phyloP scores from a whole-genome alignment of 2,797 vertebrate genomes.

The Chloroceryle amazona region DNA sequence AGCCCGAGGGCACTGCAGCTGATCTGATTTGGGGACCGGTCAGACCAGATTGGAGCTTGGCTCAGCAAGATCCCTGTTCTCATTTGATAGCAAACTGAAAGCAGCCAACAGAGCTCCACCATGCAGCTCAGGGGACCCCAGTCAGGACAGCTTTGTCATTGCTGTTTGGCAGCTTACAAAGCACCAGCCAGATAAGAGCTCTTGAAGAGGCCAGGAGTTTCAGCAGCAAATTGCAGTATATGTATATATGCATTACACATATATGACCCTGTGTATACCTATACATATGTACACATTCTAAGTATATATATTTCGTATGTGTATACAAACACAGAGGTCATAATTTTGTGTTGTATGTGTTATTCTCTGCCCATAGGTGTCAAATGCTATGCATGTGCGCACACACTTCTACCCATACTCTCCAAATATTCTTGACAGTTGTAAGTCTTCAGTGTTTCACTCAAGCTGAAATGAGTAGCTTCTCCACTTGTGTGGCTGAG shows the following conservation, averaged over 20 bases:
- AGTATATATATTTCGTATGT: background rate
- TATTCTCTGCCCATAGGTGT: background rate
- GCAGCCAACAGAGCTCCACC: background rate
- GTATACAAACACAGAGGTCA: background rate
- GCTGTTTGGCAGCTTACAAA: background rate
- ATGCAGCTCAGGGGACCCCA: background rate
- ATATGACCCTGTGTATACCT: background rate
- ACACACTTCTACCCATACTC: background rate
- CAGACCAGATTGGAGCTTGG: background rate
- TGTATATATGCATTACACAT: background rate
- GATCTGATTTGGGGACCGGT: constrained; percentile 49
- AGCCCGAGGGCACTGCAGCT: constrained; percentile 29
- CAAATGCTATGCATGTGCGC: background rate
- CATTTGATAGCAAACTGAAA: constrained; percentile 47
- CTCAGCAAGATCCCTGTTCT: constrained; percentile 16
- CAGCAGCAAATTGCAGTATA: background rate
- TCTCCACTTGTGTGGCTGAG: background rate
- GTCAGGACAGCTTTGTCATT: background rate
- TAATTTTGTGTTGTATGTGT: background rate
- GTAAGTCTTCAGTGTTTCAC: background rate
- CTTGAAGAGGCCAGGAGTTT: background rate
- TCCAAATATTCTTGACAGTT: background rate
- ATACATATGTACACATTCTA: background rate
- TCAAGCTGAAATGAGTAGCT: background rate
- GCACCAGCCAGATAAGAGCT: background rate